Evolutionary conservation across 2,888 invertebrate genomes (phyloP).

Genomic region (Phortica okadai): DNA sequence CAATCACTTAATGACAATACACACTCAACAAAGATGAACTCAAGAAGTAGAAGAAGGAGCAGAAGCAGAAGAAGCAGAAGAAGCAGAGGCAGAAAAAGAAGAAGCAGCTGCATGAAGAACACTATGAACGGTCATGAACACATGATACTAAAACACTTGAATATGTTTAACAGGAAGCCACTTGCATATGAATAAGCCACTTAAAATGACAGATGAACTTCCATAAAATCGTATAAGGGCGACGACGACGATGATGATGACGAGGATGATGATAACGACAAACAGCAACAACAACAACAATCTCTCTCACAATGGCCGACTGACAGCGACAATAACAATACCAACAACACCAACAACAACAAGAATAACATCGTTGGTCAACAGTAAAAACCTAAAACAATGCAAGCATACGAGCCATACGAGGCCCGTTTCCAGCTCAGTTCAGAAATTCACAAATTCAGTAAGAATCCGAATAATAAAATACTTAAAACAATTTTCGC

Average conservation of each 20-base stretch:
- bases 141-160: conserved; percentile 67
- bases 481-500: conserved; percentile 15
- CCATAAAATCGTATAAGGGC: conserved; percentile 29
- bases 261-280: not conserved
- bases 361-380: not conserved
- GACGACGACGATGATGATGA: not conserved
- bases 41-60: not conserved
- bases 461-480: not conserved
- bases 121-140: conserved; percentile 61
- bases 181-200: conserved; percentile 73
- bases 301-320: not conserved
- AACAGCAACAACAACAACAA: conserved; percentile 33
- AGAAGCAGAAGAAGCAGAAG: not conserved
- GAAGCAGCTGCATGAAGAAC: not conserved
- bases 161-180: conserved; percentile 71
- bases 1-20: conserved; percentile 71
- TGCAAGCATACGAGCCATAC: not conserved
- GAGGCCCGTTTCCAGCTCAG: not conserved
- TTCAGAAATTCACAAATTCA: not conserved
- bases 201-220: conserved; percentile 72
- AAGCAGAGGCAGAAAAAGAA: not conserved
- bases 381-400: not conserved
- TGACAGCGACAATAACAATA: not conserved
- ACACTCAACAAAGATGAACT: conserved; percentile 1
- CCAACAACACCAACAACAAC: not conserved